These are phyloP conservation scores for Siniperca scherzeri DNA, from an alignment of 2,797 vertebrate genomes.

Conservation along the genomic window DNA sequence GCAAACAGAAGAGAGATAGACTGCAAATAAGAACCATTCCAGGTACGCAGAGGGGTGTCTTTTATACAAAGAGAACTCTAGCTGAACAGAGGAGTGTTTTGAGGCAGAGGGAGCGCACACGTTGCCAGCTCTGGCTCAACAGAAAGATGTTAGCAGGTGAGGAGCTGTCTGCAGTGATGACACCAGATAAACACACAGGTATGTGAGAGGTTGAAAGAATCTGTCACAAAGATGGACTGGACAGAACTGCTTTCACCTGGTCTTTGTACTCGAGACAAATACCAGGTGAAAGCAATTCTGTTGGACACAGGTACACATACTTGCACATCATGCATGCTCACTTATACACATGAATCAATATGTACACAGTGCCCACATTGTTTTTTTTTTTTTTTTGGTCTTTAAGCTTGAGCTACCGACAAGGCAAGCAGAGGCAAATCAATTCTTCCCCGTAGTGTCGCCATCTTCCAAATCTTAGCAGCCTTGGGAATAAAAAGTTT, in stretches of 20 bases:
- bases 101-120: slow-evolving; percentile 25
- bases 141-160: slow-evolving; percentile 57
- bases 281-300: slow-evolving; percentile 31
- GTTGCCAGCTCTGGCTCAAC: slow-evolving; percentile 49
- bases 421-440: slow-evolving; percentile 41
- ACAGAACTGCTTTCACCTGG: too few species aligned
- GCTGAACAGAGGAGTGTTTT: slow-evolving; percentile 63
- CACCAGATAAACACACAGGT: slow-evolving; percentile 54
- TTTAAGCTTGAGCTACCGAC: slow-evolving; percentile 45
- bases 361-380: slow-evolving; percentile 16
- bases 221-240: slow-evolving; percentile 25
- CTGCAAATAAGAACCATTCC: slow-evolving; percentile 59
- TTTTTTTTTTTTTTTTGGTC: slow-evolving; percentile 19
- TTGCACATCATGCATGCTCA: slow-evolving; percentile 21
- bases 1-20: slow-evolving; percentile 49
- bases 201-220: slow-evolving; percentile 36
- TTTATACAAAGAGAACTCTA: slow-evolving; percentile 66
- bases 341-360: slow-evolving; percentile 10
- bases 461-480: slow-evolving; percentile 36
- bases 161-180: slow-evolving; percentile 27
- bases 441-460: slow-evolving; percentile 33
- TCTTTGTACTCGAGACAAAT: slow-evolving; percentile 19
- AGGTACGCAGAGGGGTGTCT: slow-evolving; percentile 60
- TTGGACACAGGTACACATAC: slow-evolving; percentile 13
- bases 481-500: slow-evolving; percentile 39